Evolutionary conservation across 2,113 vertebrate genomes (phyloP), one percentile per base, ranked within the genome.

Genomic region (Brachirus orientalis): DNA sequence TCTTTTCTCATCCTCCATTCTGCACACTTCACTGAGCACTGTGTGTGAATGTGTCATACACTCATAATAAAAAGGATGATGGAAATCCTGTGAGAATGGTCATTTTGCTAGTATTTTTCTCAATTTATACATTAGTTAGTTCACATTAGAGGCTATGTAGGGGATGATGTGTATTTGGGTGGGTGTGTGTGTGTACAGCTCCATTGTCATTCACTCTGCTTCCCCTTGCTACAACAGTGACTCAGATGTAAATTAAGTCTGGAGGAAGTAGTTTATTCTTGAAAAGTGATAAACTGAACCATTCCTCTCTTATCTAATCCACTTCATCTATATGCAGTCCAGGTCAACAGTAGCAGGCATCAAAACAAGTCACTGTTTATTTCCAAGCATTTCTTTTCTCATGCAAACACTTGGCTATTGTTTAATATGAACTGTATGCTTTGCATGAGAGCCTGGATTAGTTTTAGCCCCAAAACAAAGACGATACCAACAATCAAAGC

Each of bases 1-100:
- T 88, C 63, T 71, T 72, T 80, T 77, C 58, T 79, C 41, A 63
- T 48, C 76, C 84, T 71, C 43, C 22, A 58, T 53, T 88, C 70
- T 82, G 63, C 77, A 60, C 52, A 76, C 82, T 84, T 83, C 65
- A 79, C 36, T 75, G 65, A 38, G 22, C 53, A 69, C 38, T 57
- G 59, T 61, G 45, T 43, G 48, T 17, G 28, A 68, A 48, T 65
- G 20, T 75, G 56, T 62, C 60, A 10, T 7, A 51, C 38, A 63
- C 56, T 53, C 62, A 22, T 73, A 40, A 67, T 51, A 72, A 46
- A 62, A 85, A 69, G 66, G 16, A 48, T 57, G 50, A 50, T 61
- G 53, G 48, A 85, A 84, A 72, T 63, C 47, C 53, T 78, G 61
- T 22, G 11, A 47, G 63, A 48, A 73, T n/a, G n/a, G n/a, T n/a